Percentiles rank a stretch among this genome's conserved stretches.
Evolutionary conservation across 2,797 vertebrate genomes (phyloP).

Genomic region (Trichosurus vulpecula): DNA sequence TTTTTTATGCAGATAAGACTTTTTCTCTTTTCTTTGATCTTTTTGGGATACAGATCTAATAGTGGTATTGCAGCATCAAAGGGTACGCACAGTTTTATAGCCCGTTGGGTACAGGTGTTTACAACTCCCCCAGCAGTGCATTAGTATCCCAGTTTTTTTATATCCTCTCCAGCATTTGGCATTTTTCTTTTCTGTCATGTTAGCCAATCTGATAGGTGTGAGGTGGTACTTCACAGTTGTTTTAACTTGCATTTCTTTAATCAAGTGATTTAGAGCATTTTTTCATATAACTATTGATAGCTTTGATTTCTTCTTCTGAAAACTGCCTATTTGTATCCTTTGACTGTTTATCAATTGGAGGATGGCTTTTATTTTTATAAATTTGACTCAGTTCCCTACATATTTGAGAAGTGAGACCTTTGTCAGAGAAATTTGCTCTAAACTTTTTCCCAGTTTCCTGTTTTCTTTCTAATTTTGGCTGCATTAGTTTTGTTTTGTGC

Average conservation of each 20-base stretch:
- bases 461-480: background rate
- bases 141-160: background rate
- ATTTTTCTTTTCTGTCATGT: background rate
- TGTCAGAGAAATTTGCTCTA: background rate
- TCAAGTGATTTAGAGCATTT: background rate
- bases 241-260: background rate
- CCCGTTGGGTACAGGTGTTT: background rate
- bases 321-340: background rate
- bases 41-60: background rate
- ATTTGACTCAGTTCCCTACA: background rate
- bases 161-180: background rate
- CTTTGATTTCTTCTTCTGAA: no score
- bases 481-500: background rate
- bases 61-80: background rate
- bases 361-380: background rate
- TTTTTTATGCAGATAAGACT: background rate
- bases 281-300: background rate
- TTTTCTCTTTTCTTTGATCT: background rate
- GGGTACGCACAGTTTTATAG: background rate
- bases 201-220: background rate
- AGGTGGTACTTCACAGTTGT: background rate
- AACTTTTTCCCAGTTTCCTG: background rate
- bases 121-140: no score
- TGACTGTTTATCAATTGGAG: background rate
- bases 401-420: background rate